Conservation (phyloP, 2,797 vertebrate genomes). For the Pseudotriccus pelzelni region DNA sequence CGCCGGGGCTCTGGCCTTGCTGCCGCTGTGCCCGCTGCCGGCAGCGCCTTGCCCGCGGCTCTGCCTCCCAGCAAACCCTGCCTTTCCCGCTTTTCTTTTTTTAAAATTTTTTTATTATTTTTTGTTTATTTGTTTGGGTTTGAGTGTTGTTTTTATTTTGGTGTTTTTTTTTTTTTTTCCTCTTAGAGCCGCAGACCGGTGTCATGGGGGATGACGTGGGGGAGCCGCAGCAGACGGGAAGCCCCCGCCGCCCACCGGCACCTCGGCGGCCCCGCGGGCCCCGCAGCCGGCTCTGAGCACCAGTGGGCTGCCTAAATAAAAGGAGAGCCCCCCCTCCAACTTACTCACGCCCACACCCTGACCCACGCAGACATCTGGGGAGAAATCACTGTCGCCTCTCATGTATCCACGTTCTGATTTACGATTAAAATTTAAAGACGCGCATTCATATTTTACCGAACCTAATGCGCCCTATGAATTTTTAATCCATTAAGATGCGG, state of each 20-base stretch:
- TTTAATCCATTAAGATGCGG: conserved; percentile 88
- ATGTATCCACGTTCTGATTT: conserved; percentile 86
- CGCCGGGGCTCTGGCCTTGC: neutral
- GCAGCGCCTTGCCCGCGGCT: neutral
- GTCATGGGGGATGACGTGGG: neutral
- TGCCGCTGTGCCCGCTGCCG: neutral
- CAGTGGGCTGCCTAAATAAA: conserved; percentile 50
- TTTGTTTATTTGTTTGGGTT: neutral
- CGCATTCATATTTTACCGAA: conserved; percentile 93
- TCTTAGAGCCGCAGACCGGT: neutral
- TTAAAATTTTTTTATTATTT: too few species aligned
- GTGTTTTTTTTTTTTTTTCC: too few species aligned
- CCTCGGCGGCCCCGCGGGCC: conserved; percentile 7
- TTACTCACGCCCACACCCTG: conserved; percentile 59
- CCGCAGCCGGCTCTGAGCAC: conserved; percentile 42
- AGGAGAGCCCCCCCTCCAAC: conserved; percentile 1
- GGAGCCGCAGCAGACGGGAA: neutral
- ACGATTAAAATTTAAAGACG: conserved; percentile 93
- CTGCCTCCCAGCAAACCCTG: neutral
- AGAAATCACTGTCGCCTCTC: conserved; percentile 86
- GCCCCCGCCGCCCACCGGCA: neutral
- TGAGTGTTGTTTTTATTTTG: too few species aligned
- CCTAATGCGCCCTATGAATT: conserved; percentile 91
- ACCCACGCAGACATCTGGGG: conserved; percentile 78
- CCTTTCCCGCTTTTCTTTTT: accelerated